phyloP scores from a whole-genome alignment of 2,113 vertebrate genomes.

The Ictidomys tridecemlineatus region DNA sequence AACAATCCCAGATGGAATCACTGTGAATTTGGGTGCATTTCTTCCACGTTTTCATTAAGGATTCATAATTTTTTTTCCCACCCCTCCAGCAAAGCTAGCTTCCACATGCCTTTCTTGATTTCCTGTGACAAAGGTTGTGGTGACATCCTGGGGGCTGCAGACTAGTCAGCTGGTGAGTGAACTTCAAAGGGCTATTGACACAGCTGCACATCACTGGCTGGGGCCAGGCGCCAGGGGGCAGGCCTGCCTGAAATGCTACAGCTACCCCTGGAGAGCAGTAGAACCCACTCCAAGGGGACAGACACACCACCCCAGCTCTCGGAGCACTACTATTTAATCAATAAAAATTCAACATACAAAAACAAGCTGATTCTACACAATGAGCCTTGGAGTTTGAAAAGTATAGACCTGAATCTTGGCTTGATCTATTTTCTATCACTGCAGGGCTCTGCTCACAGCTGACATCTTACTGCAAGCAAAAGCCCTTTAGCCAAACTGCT shows the following conservation, averaged over 20 bases:
- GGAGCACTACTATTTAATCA: neutral
- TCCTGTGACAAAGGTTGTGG: neutral
- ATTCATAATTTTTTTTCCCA: neutral
- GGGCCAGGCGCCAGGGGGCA: neutral
- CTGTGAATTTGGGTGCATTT: neutral
- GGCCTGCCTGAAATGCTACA: neutral
- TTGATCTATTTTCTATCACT: neutral
- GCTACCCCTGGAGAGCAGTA: neutral
- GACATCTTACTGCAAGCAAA: neutral
- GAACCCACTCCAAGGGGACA: neutral
- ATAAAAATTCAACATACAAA: neutral
- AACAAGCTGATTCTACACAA: slow-evolving; percentile 4
- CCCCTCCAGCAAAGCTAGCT: neutral
- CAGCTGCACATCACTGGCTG: neutral
- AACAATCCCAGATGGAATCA: neutral
- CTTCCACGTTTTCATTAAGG: neutral
- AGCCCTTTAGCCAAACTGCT: slow-evolving; percentile 16
- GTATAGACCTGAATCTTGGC: neutral
- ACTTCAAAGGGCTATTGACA: slow-evolving; percentile 68
- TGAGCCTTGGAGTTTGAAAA: slow-evolving; percentile 3
- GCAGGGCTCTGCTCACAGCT: neutral
- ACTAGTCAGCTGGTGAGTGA: neutral
- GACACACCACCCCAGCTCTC: neutral
- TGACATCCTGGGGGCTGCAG: slow-evolving; percentile 9
- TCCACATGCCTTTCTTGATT: neutral